A percentile compares a stretch with the other conserved stretches of the same genome.
Evolutionary conservation across 2,888 invertebrate species (phyloP).

Genomic region (Phytoseiulus persimilis): DNA sequence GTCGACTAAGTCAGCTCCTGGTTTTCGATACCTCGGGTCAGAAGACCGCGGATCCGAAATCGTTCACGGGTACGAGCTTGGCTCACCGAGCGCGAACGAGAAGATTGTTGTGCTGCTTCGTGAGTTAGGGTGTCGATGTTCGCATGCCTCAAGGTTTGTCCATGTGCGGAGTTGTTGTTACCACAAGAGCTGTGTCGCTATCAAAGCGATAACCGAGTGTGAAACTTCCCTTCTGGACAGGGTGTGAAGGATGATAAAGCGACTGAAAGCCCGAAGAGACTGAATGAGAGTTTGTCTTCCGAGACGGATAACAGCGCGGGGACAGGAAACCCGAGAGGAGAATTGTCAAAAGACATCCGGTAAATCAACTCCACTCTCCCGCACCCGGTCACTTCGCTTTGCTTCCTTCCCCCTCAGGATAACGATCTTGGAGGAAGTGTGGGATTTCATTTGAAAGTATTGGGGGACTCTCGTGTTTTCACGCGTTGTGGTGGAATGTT

Average conservation of each 20-base stretch:
- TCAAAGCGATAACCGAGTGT: neutral
- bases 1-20: neutral
- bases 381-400: neutral
- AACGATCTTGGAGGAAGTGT: too few species aligned
- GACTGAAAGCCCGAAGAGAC: neutral
- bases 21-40: neutral
- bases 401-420: neutral
- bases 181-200: neutral
- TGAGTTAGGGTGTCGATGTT: too few species aligned
- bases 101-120: too few species aligned
- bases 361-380: neutral
- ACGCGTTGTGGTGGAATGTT: too few species aligned
- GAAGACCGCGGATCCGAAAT: too few species aligned
- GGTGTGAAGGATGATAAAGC: neutral
- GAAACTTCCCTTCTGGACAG: neutral
- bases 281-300: neutral
- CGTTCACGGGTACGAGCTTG: too few species aligned
- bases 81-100: too few species aligned
- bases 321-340: neutral
- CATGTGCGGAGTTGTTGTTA: neutral
- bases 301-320: neutral
- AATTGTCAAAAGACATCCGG: slow-evolving; percentile 5
- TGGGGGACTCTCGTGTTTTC: too few species aligned
- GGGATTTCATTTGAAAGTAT: too few species aligned
- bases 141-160: neutral